Evolutionary conservation across 2,888 invertebrate genomes (phyloP), one percentile per base, ranked within the genome.

Genomic region (Acrobasis repandana): DNA sequence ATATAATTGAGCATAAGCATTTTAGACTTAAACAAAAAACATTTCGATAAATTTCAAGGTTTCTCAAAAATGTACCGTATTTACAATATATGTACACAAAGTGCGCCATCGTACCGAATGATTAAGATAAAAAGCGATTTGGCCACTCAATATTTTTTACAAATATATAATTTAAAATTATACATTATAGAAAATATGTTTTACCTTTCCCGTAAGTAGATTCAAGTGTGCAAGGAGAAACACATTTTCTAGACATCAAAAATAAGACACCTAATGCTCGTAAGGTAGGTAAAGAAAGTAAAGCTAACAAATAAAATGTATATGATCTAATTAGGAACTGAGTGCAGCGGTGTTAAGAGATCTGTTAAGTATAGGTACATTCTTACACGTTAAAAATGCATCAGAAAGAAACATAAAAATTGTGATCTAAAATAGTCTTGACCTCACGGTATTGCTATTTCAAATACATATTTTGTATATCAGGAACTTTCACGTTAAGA

Each of bases 251-350:
- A 68, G 59, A 67, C 67, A 65, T 65, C 65, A 71, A 66, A 60
- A 64, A 58, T 56, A 62, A 67, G 57, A 64, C 62, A 64, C 52
- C 62, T 60, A 65, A 60, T 61, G 68, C 61, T 70, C 76, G 76
- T 79, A 77, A 67, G 65, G 77, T 67, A 76, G 71, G 70, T 64
- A 75, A 28, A 69, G 69, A 73, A 82, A 79, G 80, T 87, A 86
- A 82, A 82, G 77, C 88, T 90, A 86, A 85, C 82, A 77, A 80
- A 80, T 76, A 79, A 71, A 77, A 83, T 72, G 74, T 84, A 88
- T 83, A 88, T 83, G 86, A 87, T 76, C 89, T 91, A 90, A 88
- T 80, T 92, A 92, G 91, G 91, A 92, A 92, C 91, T 92, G 90
- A 88, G 89, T 88, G 91, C 90, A 83, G 81, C 89, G 87, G 84